Base-by-base conservation (phyloP, 2,888 invertebrate genomes). In the Cecidostiba fungosa region DNA sequence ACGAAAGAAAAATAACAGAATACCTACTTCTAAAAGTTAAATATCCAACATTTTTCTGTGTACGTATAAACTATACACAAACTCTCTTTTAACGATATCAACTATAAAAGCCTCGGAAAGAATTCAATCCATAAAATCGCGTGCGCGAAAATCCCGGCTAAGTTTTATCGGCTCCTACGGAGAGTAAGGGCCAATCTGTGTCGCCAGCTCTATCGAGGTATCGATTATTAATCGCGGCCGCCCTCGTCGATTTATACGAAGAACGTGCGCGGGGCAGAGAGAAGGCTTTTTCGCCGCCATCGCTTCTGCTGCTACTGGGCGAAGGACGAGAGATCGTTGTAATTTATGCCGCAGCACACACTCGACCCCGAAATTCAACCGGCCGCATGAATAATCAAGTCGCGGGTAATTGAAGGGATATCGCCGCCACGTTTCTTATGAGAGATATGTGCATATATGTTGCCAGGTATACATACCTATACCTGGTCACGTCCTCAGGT, bases 241-340 rank as follows among this genome's bases (percentile, higher is more conserved):
- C 8, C n/a, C n/a, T 72, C 16, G 16, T 5, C 70, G 54, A n/a
- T 29, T 70, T n/a, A 32, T 16, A 36, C 14, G 36, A 1, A 32
- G 32, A 69, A 19, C 29, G 36, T 10, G 70, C n/a, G 32, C 29
- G 16, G n/a, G 29, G 36, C 8, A 23, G 39, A 39, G 72, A 19
- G 36, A 3, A 19, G 39, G 72, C 39, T 89, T 86, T 87, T 86
- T 88, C 85, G 86, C 85, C 82, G 85, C 70, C 54, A 74, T 29
- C 76, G 72, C 81, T 47, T 70, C 19, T 19, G 1, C 12, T 10
- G 4, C 26, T 32, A n/a, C 10, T 0, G 23, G 26, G 26, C 77
- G 54, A 77, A 77, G 82, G 77, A 77, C 77, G 47, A 43, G 10
- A 70, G 54, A 59, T 19, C 54, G n/a, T n/a, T 59, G 66, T 73